These are phyloP conservation scores for Echiichthys vipera DNA, from an alignment of 2,797 vertebrate genomes.

Conservation along the genomic window DNA sequence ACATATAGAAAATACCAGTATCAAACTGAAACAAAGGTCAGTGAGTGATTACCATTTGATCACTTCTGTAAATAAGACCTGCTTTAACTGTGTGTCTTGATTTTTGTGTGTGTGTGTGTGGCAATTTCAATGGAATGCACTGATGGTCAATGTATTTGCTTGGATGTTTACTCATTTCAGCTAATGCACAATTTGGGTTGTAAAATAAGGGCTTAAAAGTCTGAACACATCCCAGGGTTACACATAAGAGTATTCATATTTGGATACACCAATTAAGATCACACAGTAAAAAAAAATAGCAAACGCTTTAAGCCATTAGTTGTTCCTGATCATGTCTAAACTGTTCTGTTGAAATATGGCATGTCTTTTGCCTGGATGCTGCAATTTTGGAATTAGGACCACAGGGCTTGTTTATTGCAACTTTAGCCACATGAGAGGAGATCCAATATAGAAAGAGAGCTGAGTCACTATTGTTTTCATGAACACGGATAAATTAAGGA, in stretches of 20 bases:
- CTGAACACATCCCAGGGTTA: background rate
- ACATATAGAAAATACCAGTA: background rate
- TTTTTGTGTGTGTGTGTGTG: too few relatives aligned
- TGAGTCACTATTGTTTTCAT: constrained; percentile 35
- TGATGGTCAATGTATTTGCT: background rate
- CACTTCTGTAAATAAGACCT: constrained; percentile 24
- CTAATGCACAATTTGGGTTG: constrained; percentile 7
- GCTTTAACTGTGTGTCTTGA: too few relatives aligned
- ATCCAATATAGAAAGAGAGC: constrained; percentile 10
- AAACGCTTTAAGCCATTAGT: constrained; percentile 26
- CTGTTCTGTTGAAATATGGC: constrained; percentile 15
- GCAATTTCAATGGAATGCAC: background rate
- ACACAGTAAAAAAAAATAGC: background rate
- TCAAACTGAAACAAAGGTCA: constrained; percentile 8
- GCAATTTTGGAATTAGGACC: constrained; percentile 41
- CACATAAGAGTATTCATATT: constrained; percentile 18
- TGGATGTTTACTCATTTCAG: background rate
- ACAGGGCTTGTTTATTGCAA: constrained; percentile 31
- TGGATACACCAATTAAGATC: background rate
- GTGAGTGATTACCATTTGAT: constrained; percentile 4
- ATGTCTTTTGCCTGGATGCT: constrained; percentile 8
- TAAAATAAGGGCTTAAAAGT: background rate
- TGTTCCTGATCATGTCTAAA: constrained; percentile 16
- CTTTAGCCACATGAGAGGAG: constrained; percentile 25
- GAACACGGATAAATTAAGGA: constrained; percentile 19